These are phyloP conservation scores for Panopea generosa DNA, from an alignment of 2,888 invertebrate genomes.

Conservation along the genomic window DNA sequence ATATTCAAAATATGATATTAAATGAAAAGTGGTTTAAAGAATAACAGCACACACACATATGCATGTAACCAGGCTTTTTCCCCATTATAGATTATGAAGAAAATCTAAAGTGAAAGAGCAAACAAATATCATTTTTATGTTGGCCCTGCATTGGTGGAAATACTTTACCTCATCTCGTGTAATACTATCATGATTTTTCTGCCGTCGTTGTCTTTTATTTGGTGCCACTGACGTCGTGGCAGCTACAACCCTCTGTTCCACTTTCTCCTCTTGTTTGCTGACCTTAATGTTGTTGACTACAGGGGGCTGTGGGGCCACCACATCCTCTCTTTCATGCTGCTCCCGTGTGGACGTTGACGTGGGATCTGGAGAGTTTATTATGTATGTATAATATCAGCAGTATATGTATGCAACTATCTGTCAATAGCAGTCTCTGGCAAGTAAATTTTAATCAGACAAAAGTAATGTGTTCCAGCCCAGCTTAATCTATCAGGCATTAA, in stretches of 20 bases:
- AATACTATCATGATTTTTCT: conserved; percentile 76
- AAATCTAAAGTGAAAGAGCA: no score
- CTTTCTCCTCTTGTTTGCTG: conserved; percentile 64
- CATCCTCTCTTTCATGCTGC: conserved; percentile 75
- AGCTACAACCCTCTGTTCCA: conserved; percentile 36
- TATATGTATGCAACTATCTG: not conserved
- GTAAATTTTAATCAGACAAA: no score
- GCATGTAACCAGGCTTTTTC: no score
- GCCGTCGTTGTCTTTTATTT: conserved; percentile 79
- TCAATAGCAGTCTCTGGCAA: no score
- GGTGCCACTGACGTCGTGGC: conserved; percentile 38
- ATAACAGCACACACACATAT: no score
- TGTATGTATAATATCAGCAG: not conserved
- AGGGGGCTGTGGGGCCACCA: conserved; percentile 62
- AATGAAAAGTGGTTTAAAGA: no score
- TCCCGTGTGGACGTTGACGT: conserved; percentile 67
- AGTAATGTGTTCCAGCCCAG: no score
- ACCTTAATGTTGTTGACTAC: conserved; percentile 65
- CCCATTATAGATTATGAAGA: no score
- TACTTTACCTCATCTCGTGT: conserved; percentile 77
- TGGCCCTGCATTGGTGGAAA: not conserved
- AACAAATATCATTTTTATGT: no score
- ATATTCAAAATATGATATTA: no score
- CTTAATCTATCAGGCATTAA: no score
- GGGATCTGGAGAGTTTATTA: conserved; percentile 76